Evolutionary conservation across 2,113 vertebrate genomes (phyloP), one percentile per base, ranked within the genome.

Genomic region (Apaloderma vittatum): DNA sequence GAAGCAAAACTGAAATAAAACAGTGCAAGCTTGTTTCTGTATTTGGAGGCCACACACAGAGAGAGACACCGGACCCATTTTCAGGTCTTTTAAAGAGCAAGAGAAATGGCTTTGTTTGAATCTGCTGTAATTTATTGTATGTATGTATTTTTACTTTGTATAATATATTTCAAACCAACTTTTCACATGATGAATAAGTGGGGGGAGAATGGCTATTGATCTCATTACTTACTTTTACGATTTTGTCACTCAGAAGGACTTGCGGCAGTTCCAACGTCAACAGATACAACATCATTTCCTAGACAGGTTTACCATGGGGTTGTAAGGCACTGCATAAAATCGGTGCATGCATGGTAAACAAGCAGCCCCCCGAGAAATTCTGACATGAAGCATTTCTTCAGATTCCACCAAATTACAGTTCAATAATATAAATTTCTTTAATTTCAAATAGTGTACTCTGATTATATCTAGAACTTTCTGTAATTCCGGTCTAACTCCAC

Each of bases 1-100:
- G 97, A 98, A 97, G 97, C 97, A 98, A 98, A 98, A 95, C 97
- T 98, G 98, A 98, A 98, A 98, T 97, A 97, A 98, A 98, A 96
- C 98, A 98, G 97, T 97, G 83, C 95, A 90, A 94, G 95, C 77
- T 97, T 97, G 93, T 98, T 96, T 98, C 96, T 95, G 90, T 95
- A 94, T 92, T 96, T 94, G 80, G 83, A 97, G 97, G 79, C 98
- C 97, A 98, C 98, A 97, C 97, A 98, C 97, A 88, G 83, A 88
- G 97, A 96, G 73, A 84, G 88, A 72, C 79, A 92, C 72, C 0
- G 83, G 65, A 79, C 87, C 92, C 65, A 91, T 91, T 93, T 95
- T 90, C 88, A 85, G 81, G 83, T 91, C 95, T 95, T 79, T 97
- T 89, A 97, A 94, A 95, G 95, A 96, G 86, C 65, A 91, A 97